Percentiles rank a stretch among this genome's conserved stretches.
Conservation (phyloP, 2,113 vertebrate species). For the Sinocyclocheilus rhinocerous region DNA sequence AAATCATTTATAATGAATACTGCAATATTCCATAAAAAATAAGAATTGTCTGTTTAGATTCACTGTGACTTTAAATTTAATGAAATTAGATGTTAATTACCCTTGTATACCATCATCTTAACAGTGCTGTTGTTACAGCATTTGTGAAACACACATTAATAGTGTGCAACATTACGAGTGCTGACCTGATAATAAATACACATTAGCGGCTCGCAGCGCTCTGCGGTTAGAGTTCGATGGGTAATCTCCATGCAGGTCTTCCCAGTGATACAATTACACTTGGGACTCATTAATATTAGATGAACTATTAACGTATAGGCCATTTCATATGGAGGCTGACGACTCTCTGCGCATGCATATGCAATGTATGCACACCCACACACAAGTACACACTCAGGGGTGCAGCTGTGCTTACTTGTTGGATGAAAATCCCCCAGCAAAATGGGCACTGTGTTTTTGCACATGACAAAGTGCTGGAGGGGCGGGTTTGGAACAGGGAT, state of each 20-base stretch:
- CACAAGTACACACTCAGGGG: slow-evolving; percentile 13
- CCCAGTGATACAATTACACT: slow-evolving; percentile 26
- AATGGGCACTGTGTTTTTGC: slow-evolving; percentile 38
- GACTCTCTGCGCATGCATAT: slow-evolving; percentile 64
- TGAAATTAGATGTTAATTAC: neutral
- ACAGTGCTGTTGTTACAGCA: neutral
- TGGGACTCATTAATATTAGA: slow-evolving; percentile 35
- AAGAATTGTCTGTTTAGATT: neutral
- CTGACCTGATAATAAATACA: slow-evolving; percentile 40
- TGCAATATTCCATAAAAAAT: neutral
- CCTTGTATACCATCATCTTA: neutral
- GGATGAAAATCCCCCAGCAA: slow-evolving; percentile 35
- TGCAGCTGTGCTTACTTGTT: slow-evolving; percentile 41
- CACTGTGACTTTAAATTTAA: neutral
- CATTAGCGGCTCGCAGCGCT: neutral
- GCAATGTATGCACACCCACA: slow-evolving; percentile 16
- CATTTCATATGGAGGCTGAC: slow-evolving; percentile 6
- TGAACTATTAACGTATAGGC: slow-evolving; percentile 6
- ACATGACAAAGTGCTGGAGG: slow-evolving; percentile 48
- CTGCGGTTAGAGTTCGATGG: slow-evolving; percentile 16
- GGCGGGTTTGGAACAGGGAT: slow-evolving; percentile 47
- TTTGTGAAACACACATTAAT: neutral
- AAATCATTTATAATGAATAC: neutral
- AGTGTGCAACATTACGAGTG: neutral
- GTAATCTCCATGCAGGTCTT: slow-evolving; percentile 30